Percentiles rank a stretch among this genome's conserved stretches.
phyloP scores from a whole-genome alignment of 2,113 vertebrate genomes.

The Buteo buteo region DNA sequence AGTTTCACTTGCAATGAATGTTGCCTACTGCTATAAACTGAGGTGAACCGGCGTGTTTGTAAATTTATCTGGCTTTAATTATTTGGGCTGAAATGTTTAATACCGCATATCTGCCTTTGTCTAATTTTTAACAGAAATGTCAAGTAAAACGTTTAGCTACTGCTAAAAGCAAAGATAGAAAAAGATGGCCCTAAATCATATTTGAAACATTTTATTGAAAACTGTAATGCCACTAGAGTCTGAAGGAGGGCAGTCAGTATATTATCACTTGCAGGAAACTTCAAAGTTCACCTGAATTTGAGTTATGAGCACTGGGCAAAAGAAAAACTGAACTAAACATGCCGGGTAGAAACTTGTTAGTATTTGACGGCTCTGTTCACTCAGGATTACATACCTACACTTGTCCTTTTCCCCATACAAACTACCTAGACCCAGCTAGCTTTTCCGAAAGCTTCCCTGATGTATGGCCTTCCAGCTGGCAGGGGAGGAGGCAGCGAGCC shows the following conservation, averaged over 20 bases:
- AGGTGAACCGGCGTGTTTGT: background rate
- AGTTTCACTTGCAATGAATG: background rate
- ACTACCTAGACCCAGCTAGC: background rate
- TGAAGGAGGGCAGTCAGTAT: background rate
- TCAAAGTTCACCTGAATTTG: background rate
- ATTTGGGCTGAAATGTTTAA: background rate
- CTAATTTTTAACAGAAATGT: background rate
- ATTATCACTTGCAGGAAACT: background rate
- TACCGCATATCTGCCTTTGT: background rate
- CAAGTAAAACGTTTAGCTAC: background rate
- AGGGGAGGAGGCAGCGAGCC: background rate
- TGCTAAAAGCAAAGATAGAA: background rate
- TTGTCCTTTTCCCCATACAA: background rate
- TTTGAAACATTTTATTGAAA: background rate
- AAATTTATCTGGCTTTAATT: background rate
- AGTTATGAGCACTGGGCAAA: background rate
- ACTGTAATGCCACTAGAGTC: background rate
- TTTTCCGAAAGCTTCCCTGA: background rate
- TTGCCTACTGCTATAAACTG: background rate
- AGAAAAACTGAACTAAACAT: background rate
- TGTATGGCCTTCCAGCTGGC: background rate
- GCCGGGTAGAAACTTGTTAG: background rate
- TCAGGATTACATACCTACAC: background rate
- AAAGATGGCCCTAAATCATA: background rate
- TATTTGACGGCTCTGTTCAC: background rate